Conservation (phyloP, 2,888 invertebrate species). For the Acleris holmiana region DNA sequence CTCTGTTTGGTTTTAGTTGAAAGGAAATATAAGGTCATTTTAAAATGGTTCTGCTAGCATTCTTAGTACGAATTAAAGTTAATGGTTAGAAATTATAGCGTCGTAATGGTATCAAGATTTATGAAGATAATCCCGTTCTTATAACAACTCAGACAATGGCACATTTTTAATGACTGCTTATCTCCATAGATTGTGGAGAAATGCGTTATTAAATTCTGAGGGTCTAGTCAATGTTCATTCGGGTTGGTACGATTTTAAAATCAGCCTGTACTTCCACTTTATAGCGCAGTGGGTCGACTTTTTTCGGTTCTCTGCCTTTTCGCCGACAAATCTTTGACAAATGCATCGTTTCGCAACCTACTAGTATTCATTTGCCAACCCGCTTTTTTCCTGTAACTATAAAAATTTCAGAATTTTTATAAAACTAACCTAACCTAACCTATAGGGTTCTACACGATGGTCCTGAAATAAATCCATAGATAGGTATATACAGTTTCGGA, state of each 20-base stretch:
- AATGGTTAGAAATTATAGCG: slow-evolving; percentile 57
- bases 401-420: no score
- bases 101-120: slow-evolving; percentile 52
- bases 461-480: no score
- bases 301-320: no score
- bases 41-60: slow-evolving; percentile 42
- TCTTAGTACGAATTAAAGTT: slow-evolving; percentile 56
- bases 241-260: background rate
- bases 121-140: slow-evolving; percentile 52
- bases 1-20: slow-evolving; percentile 7
- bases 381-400: no score
- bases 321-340: no score
- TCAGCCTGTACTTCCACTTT: background rate
- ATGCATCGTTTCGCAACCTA: no score
- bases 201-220: slow-evolving; percentile 3
- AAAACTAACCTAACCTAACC: no score
- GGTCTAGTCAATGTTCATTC: no score
- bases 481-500: no score
- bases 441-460: no score
- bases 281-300: no score
- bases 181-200: slow-evolving; percentile 12
- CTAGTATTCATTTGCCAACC: no score
- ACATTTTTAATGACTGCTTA: slow-evolving; percentile 30
- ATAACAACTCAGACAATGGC: slow-evolving; percentile 33
- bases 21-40: slow-evolving; percentile 37